Percentiles rank a stretch among this genome's conserved stretches.
Evolutionary conservation across 2,888 invertebrate genomes (phyloP).

Genomic region (Sesia apiformis): DNA sequence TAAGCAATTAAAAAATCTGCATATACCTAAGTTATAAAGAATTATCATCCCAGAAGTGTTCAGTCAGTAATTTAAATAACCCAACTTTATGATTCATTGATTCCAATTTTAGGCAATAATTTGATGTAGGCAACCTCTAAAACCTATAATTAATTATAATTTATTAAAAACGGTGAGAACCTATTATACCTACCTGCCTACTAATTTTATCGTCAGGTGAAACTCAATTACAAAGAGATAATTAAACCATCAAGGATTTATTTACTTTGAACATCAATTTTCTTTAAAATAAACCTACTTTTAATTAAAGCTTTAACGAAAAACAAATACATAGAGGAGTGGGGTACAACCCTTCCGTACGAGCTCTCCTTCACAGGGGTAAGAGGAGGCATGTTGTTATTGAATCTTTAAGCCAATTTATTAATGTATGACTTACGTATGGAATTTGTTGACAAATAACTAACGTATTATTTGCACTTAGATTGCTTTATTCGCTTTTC

Average conservation of each 20-base stretch:
- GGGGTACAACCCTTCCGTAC: slow-evolving; percentile 52
- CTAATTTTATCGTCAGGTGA: slow-evolving; percentile 58
- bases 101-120: too few species aligned
- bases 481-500: too few species aligned
- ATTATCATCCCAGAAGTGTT: too few species aligned
- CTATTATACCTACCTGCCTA: slow-evolving; percentile 5
- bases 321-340: slow-evolving; percentile 59
- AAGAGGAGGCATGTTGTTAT: slow-evolving; percentile 16
- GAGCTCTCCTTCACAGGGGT: slow-evolving; percentile 31
- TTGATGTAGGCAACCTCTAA: too few species aligned
- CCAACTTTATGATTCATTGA: too few species aligned
- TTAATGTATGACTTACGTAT: slow-evolving; percentile 7
- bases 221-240: slow-evolving; percentile 70
- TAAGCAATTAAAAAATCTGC: too few species aligned
- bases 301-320: slow-evolving; percentile 71
- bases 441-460: too few species aligned
- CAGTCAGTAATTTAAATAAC: too few species aligned
- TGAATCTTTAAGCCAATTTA: slow-evolving; percentile 14
- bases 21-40: too few species aligned
- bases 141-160: neutral
- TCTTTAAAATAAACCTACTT: slow-evolving; percentile 70
- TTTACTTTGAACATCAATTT: slow-evolving; percentile 71
- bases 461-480: too few species aligned
- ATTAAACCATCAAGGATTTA: slow-evolving; percentile 70
- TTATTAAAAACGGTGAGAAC: neutral